phyloP scores from a whole-genome alignment of 2,797 vertebrate genomes.

The Pipistrellus pygmaeus region DNA sequence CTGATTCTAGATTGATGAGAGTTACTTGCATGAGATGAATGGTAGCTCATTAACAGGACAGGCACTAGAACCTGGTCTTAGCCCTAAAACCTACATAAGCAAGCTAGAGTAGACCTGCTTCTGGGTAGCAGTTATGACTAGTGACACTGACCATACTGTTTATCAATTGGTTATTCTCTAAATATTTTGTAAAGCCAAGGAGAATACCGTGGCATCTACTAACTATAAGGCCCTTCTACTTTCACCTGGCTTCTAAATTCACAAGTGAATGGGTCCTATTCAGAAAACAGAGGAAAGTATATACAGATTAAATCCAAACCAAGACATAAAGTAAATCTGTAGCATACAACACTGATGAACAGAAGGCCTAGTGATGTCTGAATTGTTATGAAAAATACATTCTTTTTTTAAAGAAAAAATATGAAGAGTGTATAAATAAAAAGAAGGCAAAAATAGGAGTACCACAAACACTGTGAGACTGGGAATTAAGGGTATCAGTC shows the following conservation, averaged over 20 bases:
- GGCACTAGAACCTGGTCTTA: background rate
- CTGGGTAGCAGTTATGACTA: background rate
- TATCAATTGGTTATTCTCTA: conserved; percentile 41
- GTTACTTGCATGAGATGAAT: background rate
- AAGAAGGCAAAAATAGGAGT: fast-evolving
- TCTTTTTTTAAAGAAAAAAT: background rate
- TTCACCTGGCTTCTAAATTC: conserved; percentile 48
- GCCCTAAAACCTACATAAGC: background rate
- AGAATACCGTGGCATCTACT: background rate
- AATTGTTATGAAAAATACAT: conserved; percentile 7
- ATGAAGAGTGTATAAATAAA: background rate
- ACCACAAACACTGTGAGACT: background rate
- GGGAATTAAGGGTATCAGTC: too few species aligned
- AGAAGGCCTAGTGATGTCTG: background rate
- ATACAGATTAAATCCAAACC: background rate
- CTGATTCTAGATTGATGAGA: background rate
- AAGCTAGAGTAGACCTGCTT: background rate
- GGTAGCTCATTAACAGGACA: background rate
- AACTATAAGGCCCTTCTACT: conserved; percentile 17
- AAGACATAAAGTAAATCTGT: background rate
- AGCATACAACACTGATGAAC: background rate
- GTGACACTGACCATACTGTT: background rate
- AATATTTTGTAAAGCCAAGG: conserved; percentile 29
- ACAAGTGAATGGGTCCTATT: background rate
- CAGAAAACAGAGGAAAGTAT: conserved; percentile 13